phyloP scores from a whole-genome alignment of 2,888 invertebrate genomes.

The Limnephilus auricula region DNA sequence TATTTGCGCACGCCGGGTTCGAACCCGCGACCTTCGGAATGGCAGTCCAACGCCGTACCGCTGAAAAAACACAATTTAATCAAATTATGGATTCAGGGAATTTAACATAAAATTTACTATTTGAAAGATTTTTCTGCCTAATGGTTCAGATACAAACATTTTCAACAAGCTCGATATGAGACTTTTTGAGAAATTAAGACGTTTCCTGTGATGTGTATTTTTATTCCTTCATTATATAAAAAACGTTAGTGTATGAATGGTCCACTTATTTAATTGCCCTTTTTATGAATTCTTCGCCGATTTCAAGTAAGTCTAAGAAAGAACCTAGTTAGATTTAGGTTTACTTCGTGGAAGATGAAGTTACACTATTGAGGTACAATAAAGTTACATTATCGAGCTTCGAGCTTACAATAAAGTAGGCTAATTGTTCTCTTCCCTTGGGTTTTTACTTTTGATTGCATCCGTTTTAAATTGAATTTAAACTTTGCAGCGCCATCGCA shows the following conservation, averaged over 20 bases:
- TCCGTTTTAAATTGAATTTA: conserved; percentile 55
- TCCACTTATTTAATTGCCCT: too few relatives aligned
- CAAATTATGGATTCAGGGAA: too few relatives aligned
- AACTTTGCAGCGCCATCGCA: conserved; percentile 47
- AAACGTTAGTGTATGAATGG: too few relatives aligned
- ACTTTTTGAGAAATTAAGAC: background rate
- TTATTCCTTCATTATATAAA: too few relatives aligned
- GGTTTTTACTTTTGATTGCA: conserved; percentile 58
- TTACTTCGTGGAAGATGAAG: background rate
- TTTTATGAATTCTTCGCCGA: background rate
- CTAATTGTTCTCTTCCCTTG: conserved; percentile 57
- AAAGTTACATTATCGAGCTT: conserved; percentile 29
- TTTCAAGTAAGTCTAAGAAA: background rate
- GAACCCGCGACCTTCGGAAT: too few relatives aligned
- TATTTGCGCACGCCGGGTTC: too few relatives aligned
- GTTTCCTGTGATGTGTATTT: background rate
- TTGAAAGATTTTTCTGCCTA: background rate
- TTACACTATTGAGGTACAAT: conserved; percentile 25
- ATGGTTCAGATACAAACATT: background rate
- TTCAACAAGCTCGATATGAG: background rate
- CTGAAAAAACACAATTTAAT: too few relatives aligned
- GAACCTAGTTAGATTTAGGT: background rate
- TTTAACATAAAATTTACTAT: background rate
- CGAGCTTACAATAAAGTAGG: conserved; percentile 31
- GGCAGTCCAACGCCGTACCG: too few relatives aligned